phyloP scores from a whole-genome alignment of 2,888 invertebrate genomes.

The Aphodius sticticus region DNA sequence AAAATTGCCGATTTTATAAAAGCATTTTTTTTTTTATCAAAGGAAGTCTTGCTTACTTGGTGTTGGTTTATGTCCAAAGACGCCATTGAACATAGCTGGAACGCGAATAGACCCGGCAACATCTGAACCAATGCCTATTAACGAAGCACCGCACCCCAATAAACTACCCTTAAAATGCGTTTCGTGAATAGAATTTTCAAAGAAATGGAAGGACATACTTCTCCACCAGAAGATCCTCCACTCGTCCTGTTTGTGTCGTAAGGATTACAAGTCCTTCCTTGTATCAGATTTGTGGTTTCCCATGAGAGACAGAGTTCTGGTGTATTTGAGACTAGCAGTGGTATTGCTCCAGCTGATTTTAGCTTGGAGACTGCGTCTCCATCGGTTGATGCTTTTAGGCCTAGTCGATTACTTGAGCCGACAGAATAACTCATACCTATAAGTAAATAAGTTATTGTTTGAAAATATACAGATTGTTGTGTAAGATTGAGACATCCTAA shows the following conservation, averaged over 20 bases:
- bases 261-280: slow-evolving; percentile 70
- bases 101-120: slow-evolving; percentile 88
- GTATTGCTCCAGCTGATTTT: slow-evolving; percentile 67
- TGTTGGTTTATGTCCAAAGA: slow-evolving; percentile 89
- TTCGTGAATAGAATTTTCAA: not conserved
- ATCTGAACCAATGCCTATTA: slow-evolving; percentile 85
- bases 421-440: slow-evolving; percentile 55
- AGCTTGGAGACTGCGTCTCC: slow-evolving; percentile 63
- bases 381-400: slow-evolving; percentile 60
- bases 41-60: slow-evolving; percentile 61
- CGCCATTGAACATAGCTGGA: slow-evolving; percentile 83
- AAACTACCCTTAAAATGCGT: slow-evolving; percentile 67
- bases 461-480: too few relatives aligned
- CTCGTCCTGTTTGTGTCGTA: slow-evolving; percentile 66
- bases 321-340: slow-evolving; percentile 69
- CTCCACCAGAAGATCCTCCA: slow-evolving; percentile 72
- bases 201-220: slow-evolving; percentile 54
- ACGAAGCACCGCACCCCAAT: slow-evolving; percentile 78
- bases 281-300: slow-evolving; percentile 68
- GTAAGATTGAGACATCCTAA: too few relatives aligned
- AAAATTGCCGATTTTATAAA: slow-evolving; percentile 53
- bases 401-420: slow-evolving; percentile 50
- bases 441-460: too few relatives aligned
- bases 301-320: slow-evolving; percentile 70
- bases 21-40: not conserved